Evolutionary conservation across 2,888 invertebrate species (phyloP).

Genomic region (Ichneumoninae sp.): DNA sequence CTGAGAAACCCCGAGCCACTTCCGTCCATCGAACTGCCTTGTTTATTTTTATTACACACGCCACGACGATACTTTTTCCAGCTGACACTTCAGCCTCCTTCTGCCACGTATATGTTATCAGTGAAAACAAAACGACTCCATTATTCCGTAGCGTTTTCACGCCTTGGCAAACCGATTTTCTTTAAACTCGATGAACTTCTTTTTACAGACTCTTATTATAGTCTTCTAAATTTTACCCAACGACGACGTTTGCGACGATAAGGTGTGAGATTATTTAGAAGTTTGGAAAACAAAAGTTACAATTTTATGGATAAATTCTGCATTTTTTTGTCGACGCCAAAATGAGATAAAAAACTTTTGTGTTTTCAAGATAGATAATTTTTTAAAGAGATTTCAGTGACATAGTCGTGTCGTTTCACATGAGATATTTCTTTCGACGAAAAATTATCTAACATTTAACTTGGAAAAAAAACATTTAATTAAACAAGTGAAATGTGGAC

Average conservation of each 20-base stretch:
- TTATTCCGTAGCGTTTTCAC: not conserved
- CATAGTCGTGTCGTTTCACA: not conserved
- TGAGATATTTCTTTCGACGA: not conserved
- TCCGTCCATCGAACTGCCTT: constrained; percentile 39
- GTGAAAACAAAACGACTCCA: constrained; percentile 41
- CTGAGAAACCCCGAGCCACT: constrained; percentile 67
- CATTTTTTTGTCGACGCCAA: not conserved
- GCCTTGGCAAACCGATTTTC: not conserved
- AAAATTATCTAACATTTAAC: not conserved
- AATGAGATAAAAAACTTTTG: not conserved
- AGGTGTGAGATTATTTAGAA: not conserved
- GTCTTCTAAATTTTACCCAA: not conserved
- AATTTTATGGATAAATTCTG: not conserved
- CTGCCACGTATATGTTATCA: constrained; percentile 47
- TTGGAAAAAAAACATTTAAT: not conserved
- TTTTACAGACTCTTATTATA: not conserved
- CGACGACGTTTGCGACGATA: not conserved
- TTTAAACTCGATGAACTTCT: not conserved
- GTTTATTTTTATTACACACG: constrained; percentile 63
- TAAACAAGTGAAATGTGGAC: not conserved
- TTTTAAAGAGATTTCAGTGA: not conserved
- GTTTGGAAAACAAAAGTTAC: not conserved
- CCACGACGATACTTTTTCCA: constrained; percentile 43
- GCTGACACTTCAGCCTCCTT: not conserved
- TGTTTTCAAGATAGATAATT: not conserved